Base-by-base conservation (phyloP, 92 coral and sea anemone genomes). In the Epizoanthus rinbou region DNA sequence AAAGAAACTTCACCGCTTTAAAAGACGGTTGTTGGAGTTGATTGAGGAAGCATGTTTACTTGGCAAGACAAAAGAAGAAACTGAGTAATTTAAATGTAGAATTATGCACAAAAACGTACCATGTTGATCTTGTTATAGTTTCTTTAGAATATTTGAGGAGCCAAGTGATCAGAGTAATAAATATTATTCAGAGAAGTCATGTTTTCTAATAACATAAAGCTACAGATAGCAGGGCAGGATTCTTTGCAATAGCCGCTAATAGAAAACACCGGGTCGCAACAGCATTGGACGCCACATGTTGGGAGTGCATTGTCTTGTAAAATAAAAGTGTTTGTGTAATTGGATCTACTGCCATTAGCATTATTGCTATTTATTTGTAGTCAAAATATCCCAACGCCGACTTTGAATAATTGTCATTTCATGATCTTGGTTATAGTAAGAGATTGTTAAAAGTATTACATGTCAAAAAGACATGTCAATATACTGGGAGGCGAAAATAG, bases 281-380 rank as follows among this genome's bases (percentile, higher is more conserved):
- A 72, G 37, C n/a, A 72, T 19, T 23, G 35, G 33, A 3, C 21
- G 47, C 52, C 80, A n/a, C 80, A 57, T 57, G 80, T 17, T 57
- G 80, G 8, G 67, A 54, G 67, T 33, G 35, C 14, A 75, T 75
- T 75, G 67, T 75, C 67, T 75, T 57, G 8, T 13, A 75, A 21
- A 75, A 31, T 9, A 57, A 60, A 16, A 31, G 18, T 57, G 15
- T 67, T 67, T 67, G 47, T 16, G n/a, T 17, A 31, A 57, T 57
- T 22, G 58, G 25, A 60, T 57, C 80, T 57, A 50, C 37, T 33
- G 18, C 23, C 33, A 28, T 31, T 31, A 31, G 14, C 47, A 75
- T 31, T 67, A 67, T 35, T 18, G 28, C 54, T 11, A 41, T 33
- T 67, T 67, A 16, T 67, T 67, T 67, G 73, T 67, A 67, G 73